Evolutionary conservation across 2,797 vertebrate species (phyloP), one percentile per base, ranked within the genome.

Genomic region (Lepilemur septentrionalis): DNA sequence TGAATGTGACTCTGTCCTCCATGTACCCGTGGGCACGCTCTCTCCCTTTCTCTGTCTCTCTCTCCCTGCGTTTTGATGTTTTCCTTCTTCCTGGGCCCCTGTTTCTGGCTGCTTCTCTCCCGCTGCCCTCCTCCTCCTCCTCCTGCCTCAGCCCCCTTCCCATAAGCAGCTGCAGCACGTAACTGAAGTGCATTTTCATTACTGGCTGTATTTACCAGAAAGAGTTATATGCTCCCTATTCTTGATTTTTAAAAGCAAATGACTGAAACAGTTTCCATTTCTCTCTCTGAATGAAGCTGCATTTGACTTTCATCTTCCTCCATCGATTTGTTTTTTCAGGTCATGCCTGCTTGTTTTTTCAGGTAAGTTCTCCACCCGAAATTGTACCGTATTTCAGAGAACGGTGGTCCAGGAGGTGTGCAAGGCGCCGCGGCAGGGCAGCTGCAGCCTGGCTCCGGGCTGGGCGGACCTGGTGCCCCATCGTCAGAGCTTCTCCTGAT

Each of bases 191-290:
- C 61, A n/a, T 76, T 72, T 83, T 79, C 70, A 41, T 96, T 63
- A 69, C 55, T 35, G 69, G 38, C n/a, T 85, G 50, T 86, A 38
- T 86, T 86, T 85, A 43, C 48, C 2, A 6, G 67, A 69, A 25
- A 84, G 69, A 86, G 20, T 73, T 69, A 25, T 48, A 32, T 35
- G 50, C 28, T 95, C 76, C 59, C 57, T 63, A 32, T 28, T 73
- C 92, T 88, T 83, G 72, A 55, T 61, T 89, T 94, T 87, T 79
- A 46, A 96, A 95, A 92, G 38, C 87, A 96, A 93, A 87, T 25
- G 48, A 65, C 52, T 35, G n/a, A 83, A 67, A 46, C 8, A 5
- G 86, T 89, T 96, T 80, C 38, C 67, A 43, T 82, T 92, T 93
- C 72, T 95, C 63, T 55, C 69, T 75, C 46, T n/a, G 88, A 70